A percentile compares a stretch with the other conserved stretches of the same genome.
Evolutionary conservation across 2,113 vertebrate genomes (phyloP).

Genomic region (Lasiurus cinereus): DNA sequence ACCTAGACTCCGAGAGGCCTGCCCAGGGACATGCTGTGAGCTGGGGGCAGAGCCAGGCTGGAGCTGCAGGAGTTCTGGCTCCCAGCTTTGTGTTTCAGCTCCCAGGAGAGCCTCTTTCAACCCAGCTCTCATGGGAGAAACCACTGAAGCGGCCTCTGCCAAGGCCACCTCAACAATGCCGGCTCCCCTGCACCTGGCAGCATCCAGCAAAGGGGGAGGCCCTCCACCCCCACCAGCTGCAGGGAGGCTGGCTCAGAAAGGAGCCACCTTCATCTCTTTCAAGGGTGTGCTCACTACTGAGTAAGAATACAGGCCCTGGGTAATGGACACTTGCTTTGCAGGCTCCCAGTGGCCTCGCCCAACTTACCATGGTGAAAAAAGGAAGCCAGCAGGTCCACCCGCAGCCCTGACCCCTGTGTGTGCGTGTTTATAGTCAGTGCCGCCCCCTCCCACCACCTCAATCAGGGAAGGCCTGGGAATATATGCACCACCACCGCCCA

Average conservation of each 20-base stretch:
- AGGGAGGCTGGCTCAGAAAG: not conserved
- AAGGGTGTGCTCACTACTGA: not conserved
- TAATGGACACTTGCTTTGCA: not conserved
- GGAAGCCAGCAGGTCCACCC: not conserved
- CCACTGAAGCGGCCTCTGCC: not conserved
- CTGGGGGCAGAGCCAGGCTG: not conserved
- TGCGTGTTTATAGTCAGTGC: not conserved
- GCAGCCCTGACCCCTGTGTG: not conserved
- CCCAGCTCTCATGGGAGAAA: not conserved
- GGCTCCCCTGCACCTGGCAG: not conserved
- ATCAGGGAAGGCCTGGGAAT: not conserved
- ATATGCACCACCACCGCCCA: not conserved
- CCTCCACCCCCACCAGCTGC: not conserved
- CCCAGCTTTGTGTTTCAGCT: not conserved
- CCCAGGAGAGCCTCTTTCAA: not conserved
- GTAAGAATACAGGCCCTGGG: not conserved
- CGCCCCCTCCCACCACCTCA: not conserved
- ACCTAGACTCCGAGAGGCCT: not conserved
- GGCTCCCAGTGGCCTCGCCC: not conserved
- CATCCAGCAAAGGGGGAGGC: fast-evolving
- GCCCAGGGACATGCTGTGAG: not conserved
- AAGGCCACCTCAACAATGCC: not conserved
- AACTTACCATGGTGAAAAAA: not conserved
- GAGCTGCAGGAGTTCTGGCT: not conserved
- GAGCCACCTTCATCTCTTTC: fast-evolving